These are phyloP conservation scores for Agelas oroides DNA, from an alignment of 37 sponge, comb jelly and placozoan genomes.

Conservation along the genomic window DNA sequence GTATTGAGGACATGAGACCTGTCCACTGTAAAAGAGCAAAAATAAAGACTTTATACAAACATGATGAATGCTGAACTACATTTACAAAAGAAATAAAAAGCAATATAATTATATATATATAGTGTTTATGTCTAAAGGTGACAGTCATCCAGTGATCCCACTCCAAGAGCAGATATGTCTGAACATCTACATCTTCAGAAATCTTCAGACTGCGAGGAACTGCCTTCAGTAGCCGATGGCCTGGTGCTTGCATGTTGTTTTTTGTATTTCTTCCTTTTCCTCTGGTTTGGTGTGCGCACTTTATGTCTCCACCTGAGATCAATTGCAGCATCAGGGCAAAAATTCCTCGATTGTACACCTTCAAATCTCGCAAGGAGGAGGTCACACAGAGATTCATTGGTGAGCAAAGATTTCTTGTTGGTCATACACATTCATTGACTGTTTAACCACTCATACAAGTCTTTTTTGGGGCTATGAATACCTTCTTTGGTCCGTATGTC, in stretches of 20 bases:
- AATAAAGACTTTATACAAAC: too few relatives aligned
- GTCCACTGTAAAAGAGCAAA: too few relatives aligned
- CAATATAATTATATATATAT: too few relatives aligned
- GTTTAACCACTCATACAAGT: too few relatives aligned
- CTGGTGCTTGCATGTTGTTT: slow-evolving; percentile 5
- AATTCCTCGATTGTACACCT: slow-evolving; percentile 25
- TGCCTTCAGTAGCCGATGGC: background rate
- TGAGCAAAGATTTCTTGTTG: slow-evolving; percentile 47
- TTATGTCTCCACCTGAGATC: slow-evolving; percentile 75
- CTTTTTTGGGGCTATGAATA: too few relatives aligned
- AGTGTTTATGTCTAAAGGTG: too few relatives aligned
- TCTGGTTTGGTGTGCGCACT: slow-evolving; percentile 49
- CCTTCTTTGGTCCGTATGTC: too few relatives aligned
- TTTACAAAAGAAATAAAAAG: too few relatives aligned
- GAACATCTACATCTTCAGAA: background rate
- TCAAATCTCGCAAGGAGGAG: slow-evolving; percentile 38
- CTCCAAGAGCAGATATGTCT: background rate
- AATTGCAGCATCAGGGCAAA: slow-evolving; percentile 50
- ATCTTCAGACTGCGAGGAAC: background rate
- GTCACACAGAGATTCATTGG: slow-evolving; percentile 63
- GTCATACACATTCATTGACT: slow-evolving; percentile 50
- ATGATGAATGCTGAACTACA: too few relatives aligned
- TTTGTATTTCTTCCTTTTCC: too few relatives aligned
- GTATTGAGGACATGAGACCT: too few relatives aligned
- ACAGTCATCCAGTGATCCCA: slow-evolving; percentile 21